phyloP scores from a whole-genome alignment of 2,113 vertebrate species.

The Siniperca chuatsi region DNA sequence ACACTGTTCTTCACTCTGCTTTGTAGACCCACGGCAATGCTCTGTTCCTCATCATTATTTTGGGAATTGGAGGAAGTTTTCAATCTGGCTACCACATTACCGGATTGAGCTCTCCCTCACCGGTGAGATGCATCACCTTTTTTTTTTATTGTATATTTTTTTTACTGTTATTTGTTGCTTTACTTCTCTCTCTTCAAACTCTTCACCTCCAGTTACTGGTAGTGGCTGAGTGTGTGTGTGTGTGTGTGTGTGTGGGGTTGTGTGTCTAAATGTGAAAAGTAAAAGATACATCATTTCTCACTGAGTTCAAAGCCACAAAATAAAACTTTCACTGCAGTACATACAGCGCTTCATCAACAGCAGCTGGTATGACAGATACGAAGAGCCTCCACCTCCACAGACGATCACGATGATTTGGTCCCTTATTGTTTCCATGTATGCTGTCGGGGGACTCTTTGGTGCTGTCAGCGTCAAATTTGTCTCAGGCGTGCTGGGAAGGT shows the following conservation, averaged over 20 bases:
- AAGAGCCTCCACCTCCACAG: slow-evolving; percentile 49
- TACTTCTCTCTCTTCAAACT: neutral
- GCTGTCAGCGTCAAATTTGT: slow-evolving; percentile 66
- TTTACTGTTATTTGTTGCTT: neutral
- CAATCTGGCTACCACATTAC: slow-evolving; percentile 79
- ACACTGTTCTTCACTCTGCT: neutral
- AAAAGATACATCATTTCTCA: neutral
- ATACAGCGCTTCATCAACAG: slow-evolving; percentile 84
- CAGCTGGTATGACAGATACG: slow-evolving; percentile 77
- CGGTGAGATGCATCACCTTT: slow-evolving; percentile 59
- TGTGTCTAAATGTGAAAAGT: neutral
- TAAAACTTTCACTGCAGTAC: slow-evolving; percentile 65
- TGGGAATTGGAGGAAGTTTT: slow-evolving; percentile 83
- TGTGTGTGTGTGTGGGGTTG: too few species aligned
- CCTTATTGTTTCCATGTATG: slow-evolving; percentile 74
- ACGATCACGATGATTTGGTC: slow-evolving; percentile 82
- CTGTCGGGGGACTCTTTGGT: slow-evolving; percentile 79
- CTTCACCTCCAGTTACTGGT: neutral
- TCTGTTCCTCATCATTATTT: slow-evolving; percentile 77
- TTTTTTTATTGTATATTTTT: neutral
- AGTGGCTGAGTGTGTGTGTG: neutral
- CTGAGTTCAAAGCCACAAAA: neutral
- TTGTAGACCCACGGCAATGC: slow-evolving; percentile 76
- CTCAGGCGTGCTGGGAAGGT: slow-evolving; percentile 79
- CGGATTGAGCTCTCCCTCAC: slow-evolving; percentile 81